Conservation (phyloP, 1,140 invertebrate genomes). For the Parasteatoda tepidariorum region DNA sequence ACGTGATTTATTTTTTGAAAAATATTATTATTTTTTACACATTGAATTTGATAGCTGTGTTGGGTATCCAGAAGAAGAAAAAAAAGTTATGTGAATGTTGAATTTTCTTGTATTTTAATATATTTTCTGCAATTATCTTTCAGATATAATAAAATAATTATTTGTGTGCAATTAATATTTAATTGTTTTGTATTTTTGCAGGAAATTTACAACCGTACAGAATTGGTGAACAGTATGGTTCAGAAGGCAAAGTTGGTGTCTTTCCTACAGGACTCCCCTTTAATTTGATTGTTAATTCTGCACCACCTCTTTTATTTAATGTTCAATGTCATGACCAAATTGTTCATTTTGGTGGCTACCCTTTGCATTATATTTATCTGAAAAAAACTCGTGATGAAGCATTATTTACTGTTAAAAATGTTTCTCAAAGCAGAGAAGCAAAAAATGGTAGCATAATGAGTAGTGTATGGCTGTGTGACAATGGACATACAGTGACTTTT, state of each 20-base stretch:
- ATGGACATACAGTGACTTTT: background rate
- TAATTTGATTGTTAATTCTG: background rate
- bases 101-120: background rate
- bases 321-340: background rate
- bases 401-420: background rate
- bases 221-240: background rate
- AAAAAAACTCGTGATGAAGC: background rate
- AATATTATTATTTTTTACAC: background rate
- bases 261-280: slow-evolving; percentile 9
- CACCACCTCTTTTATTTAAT: slow-evolving; percentile 12
- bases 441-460: background rate
- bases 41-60: background rate
- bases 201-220: background rate
- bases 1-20: background rate
- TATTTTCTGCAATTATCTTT: background rate
- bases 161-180: background rate
- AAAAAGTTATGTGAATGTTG: background rate
- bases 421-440: background rate
- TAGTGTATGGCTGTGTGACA: slow-evolving; percentile 1
- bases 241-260: background rate
- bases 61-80: background rate
- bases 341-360: slow-evolving; percentile 20
- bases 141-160: too few species aligned
- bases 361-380: slow-evolving; percentile 18
- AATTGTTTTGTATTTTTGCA: background rate